phyloP scores from a whole-genome alignment of 2,113 vertebrate species.

The Orthochromis indermauri region DNA sequence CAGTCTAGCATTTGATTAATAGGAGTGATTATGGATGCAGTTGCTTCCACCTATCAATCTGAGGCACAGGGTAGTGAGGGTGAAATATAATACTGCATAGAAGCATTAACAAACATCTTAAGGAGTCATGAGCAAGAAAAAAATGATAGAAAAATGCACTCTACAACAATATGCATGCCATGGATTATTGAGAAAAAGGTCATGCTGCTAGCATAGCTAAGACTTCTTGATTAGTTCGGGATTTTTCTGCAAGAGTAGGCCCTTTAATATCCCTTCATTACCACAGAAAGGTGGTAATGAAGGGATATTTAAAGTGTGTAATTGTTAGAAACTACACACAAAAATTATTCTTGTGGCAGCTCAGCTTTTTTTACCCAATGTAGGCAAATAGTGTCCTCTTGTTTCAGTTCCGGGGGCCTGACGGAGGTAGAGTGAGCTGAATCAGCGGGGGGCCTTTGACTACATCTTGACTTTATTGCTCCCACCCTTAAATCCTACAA shows the following conservation, averaged over 20 bases:
- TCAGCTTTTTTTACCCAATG: not conserved
- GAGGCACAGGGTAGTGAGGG: not conserved
- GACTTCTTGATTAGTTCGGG: not conserved
- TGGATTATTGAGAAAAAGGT: not conserved
- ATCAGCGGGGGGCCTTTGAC: constrained; percentile 48
- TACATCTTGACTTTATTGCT: constrained; percentile 66
- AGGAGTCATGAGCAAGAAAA: not conserved
- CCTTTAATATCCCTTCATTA: not conserved
- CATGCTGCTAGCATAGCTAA: not conserved
- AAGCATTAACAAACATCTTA: constrained; percentile 37
- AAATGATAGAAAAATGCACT: not conserved
- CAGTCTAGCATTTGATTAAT: constrained; percentile 29
- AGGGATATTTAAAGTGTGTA: not conserved
- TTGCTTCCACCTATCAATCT: constrained; percentile 45
- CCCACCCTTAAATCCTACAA: constrained; percentile 44
- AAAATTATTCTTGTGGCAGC: not conserved
- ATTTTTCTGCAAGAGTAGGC: not conserved
- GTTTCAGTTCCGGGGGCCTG: constrained; percentile 35
- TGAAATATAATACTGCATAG: constrained; percentile 20
- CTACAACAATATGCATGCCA: not conserved
- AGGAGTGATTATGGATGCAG: constrained; percentile 37
- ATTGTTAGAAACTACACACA: not conserved
- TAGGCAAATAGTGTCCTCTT: constrained; percentile 28
- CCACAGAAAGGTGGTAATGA: not conserved
- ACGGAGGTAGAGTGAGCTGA: constrained; percentile 23